Base-by-base conservation (phyloP, 1,140 invertebrate species). In the Orchestia grillus region DNA sequence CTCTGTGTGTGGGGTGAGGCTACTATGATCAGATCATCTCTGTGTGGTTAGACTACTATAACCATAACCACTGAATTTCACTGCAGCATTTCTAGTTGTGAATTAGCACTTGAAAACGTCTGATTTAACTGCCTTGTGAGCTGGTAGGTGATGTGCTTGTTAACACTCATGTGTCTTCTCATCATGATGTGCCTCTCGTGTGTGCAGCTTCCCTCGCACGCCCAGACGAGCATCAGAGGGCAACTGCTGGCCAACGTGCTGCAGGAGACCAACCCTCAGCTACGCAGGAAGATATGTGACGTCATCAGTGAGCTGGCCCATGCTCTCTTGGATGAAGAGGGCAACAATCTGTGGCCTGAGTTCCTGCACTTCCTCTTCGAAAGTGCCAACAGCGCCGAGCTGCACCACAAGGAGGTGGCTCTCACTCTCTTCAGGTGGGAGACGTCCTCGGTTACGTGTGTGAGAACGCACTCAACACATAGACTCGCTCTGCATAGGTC, bases 261-360 rank as follows among this genome's bases (percentile, higher is more conserved):
- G 97, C 98, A 98, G 97, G 98, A 99, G 97, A 97, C 98, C 97
- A 88, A 96, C 45, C 98, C 98, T 95, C 97, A 97, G 8, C 98
- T 99, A 91, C 98, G 99, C 96, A 98, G 99, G 96, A 99, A 99
- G 98, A 98, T 99, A 44, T 99, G 99, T 97, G 99, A 99, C 97
- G 98, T 99, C 96, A 98, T 98, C 88, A 98, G 99, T 53, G 99
- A 99, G 98, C 98, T 99, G 47, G 99, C 99, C 0, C 98, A 99
- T 97, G 99, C 99, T 98, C 98, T 99, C 96, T 98, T 99, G 97
- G 99, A 99, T 97, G 99, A 99, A 97, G 99, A 99, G 97, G 99
- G 99, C 45, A 99, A 99, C 97, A 99, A 99, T 97, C 98, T 98
- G 96, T 99, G 99, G 99, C 99, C 99, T 44, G 99, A 99, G 97